Evolutionary conservation across 2,797 vertebrate genomes (phyloP).

Genomic region (Kryptopterus vitreolus): DNA sequence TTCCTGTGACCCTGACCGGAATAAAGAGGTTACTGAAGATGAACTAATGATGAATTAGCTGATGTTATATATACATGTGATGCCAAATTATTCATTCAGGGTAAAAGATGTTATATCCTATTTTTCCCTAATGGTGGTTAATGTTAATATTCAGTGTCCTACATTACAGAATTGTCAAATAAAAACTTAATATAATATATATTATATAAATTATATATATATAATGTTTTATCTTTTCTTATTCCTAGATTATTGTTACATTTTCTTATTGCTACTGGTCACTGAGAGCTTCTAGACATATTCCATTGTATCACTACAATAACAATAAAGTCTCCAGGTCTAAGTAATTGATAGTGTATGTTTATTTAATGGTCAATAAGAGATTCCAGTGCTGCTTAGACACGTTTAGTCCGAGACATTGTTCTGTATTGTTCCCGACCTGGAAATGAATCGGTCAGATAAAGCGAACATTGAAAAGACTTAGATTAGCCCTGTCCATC

Average conservation of each 20-base stretch:
- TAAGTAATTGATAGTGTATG: no score
- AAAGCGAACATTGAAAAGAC: slow-evolving; percentile 34
- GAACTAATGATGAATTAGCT: not conserved
- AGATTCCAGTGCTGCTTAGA: not conserved
- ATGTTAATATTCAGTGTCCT: not conserved
- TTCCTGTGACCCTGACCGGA: not conserved
- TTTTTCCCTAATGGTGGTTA: not conserved
- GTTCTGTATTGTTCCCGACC: slow-evolving; percentile 33
- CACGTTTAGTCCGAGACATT: slow-evolving; percentile 12
- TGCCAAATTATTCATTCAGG: not conserved
- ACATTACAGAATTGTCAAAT: not conserved
- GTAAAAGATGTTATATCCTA: not conserved
- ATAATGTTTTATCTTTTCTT: no score
- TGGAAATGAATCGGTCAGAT: slow-evolving; percentile 39
- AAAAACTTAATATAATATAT: not conserved
- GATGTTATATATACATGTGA: not conserved
- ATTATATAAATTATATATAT: no score
- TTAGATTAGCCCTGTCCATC: slow-evolving; percentile 39
- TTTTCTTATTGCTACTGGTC: no score
- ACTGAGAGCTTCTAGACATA: no score
- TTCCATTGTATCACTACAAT: no score
- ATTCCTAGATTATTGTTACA: no score
- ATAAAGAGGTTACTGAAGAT: slow-evolving; percentile 8
- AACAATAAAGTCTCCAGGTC: no score
- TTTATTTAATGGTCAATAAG: not conserved